phyloP scores from a whole-genome alignment of 2,888 invertebrate species.

The Pheosia gnoma region DNA sequence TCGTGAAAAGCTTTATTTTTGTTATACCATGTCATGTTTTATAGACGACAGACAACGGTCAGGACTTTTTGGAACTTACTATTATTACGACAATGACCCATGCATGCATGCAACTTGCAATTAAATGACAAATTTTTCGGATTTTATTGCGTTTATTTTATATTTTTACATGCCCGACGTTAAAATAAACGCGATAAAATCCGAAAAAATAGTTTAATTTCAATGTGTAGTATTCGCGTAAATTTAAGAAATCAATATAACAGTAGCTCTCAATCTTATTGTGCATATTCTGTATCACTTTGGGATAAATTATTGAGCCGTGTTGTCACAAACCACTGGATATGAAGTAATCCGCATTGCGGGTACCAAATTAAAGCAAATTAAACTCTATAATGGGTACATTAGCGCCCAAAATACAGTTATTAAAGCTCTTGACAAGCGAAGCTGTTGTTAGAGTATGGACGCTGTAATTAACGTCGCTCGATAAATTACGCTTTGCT shows the following conservation, averaged over 20 bases:
- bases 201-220: too few species aligned
- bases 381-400: conserved; percentile 6
- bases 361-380: conserved; percentile 24
- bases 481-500: conserved; percentile 4
- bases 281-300: conserved; percentile 45
- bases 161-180: too few species aligned
- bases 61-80: too few species aligned
- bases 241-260: background rate
- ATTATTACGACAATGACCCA: too few species aligned
- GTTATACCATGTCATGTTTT: background rate
- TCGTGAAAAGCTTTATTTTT: background rate
- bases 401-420: conserved; percentile 16
- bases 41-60: background rate
- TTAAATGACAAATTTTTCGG: too few species aligned
- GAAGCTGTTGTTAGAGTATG: conserved; percentile 1
- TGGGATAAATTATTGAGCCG: conserved; percentile 63
- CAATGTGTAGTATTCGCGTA: too few species aligned
- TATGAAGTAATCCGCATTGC: conserved; percentile 48
- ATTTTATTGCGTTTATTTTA: too few species aligned
- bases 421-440: conserved; percentile 13
- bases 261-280: conserved; percentile 25
- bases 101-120: too few species aligned
- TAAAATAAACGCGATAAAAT: too few species aligned
- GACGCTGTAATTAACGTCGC: conserved; percentile 2
- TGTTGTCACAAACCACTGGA: conserved; percentile 51